These are phyloP conservation scores for Psittacara wagleri DNA, from an alignment of 2,113 vertebrate species.

Conservation along the genomic window DNA sequence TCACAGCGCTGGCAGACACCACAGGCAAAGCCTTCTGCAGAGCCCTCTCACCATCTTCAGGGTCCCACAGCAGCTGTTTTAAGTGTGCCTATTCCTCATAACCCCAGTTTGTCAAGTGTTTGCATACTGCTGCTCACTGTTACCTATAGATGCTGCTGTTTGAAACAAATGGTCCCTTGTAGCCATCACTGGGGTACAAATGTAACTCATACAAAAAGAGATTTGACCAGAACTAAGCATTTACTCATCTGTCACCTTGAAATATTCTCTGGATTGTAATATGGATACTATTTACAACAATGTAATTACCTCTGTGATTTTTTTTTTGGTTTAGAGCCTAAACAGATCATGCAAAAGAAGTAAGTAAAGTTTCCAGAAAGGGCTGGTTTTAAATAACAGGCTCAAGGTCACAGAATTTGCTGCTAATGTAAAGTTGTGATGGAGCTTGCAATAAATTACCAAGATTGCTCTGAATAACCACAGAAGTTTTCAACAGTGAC, in stretches of 20 bases:
- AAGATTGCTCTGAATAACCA: not conserved
- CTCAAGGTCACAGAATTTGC: not conserved
- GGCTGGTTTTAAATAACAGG: not conserved
- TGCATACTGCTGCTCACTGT: accelerated
- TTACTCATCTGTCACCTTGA: not conserved
- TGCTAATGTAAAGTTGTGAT: not conserved
- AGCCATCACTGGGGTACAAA: not conserved
- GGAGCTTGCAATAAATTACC: not conserved
- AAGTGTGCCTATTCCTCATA: accelerated
- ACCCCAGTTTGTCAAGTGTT: not conserved
- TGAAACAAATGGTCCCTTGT: not conserved
- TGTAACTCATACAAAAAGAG: not conserved
- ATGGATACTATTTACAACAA: not conserved
- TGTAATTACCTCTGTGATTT: not conserved
- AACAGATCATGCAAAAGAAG: not conserved
- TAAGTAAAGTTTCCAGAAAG: not conserved
- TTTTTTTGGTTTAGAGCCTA: not conserved
- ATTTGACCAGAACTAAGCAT: not conserved
- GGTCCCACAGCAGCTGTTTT: not conserved
- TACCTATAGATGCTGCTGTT: accelerated
- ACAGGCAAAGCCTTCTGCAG: not conserved
- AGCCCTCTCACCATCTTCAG: not conserved
- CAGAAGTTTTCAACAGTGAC: not conserved
- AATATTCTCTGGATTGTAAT: not conserved
- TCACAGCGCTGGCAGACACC: not conserved